phyloP scores from a whole-genome alignment of 1,140 invertebrate species.

The Vanessa tameamea region DNA sequence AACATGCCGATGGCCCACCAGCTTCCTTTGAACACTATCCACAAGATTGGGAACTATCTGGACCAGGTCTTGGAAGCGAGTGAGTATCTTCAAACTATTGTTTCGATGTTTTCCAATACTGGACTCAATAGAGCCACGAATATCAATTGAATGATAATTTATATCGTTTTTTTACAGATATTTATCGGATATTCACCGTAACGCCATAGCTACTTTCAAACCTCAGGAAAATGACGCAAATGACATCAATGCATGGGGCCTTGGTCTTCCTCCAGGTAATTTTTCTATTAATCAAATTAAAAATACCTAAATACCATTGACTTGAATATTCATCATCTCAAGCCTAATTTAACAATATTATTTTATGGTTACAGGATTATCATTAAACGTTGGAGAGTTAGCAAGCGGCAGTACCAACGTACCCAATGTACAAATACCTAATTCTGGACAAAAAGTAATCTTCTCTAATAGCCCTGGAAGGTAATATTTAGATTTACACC shows the following conservation, averaged over 20 bases:
- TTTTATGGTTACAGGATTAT: constrained; percentile 42
- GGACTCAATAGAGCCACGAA: too few relatives aligned
- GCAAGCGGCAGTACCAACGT: constrained; percentile 44
- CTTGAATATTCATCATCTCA: too few relatives aligned
- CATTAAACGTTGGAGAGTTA: constrained; percentile 62
- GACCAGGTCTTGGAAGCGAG: constrained; percentile 82
- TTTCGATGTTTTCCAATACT: background rate
- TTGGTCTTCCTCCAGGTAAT: constrained; percentile 75
- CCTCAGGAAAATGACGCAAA: constrained; percentile 79
- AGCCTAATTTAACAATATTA: background rate
- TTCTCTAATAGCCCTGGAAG: constrained; percentile 43
- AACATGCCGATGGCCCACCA: constrained; percentile 46
- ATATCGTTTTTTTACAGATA: constrained; percentile 71
- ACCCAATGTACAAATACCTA: constrained; percentile 40
- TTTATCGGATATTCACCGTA: constrained; percentile 81
- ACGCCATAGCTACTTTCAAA: constrained; percentile 81
- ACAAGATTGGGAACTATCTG: constrained; percentile 81
- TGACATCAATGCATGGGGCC: constrained; percentile 82
- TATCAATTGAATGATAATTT: background rate
- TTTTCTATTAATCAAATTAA: background rate
- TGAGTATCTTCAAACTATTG: constrained; percentile 59
- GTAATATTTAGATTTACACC: constrained; percentile 33
- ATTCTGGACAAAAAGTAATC: constrained; percentile 36
- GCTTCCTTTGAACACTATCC: constrained; percentile 72
- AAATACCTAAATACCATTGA: too few relatives aligned